Base-by-base conservation (phyloP, 2,888 invertebrate genomes). In the Cryptosula pallasiana region DNA sequence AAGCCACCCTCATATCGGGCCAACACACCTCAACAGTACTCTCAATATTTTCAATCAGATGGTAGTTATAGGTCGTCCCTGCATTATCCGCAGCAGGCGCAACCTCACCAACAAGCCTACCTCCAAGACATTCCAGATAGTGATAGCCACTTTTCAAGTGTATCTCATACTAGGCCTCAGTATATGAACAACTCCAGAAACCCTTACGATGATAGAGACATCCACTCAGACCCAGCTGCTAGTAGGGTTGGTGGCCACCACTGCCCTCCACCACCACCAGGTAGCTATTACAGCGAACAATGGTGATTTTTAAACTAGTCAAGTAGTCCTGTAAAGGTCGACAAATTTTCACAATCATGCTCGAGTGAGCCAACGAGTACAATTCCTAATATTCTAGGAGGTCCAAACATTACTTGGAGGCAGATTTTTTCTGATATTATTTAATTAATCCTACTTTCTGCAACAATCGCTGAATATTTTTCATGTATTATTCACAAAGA, bases 61-160 rank as follows among this genome's bases (percentile, higher is more conserved):
- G 70, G 70, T 13, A 70, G 70, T 23, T 70, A 36, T 54, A 36
- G 55, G 45, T 70, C 70, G 29, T 29, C 55, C 9, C 25, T 70
- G 25, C 70, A 70, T 23, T 45, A 34, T 13, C 70, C 70, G 3
- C 25, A 25, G 5, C n/a, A 25, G 20, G n/a, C 25, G 13, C 20
- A n/a, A 5, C 9, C 2, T 20, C 63, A 20, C 3, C 27, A 32
- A 32, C 23, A 23, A 9, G 29, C 5, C 29, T 70, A 70, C 45
- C 3, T 35, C 5, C n/a, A n/a, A 54, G 70, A 70, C 45, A 25
- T 5, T 36, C 27, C 27, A 20, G 70, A 70, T 23, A 54, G 45
- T 36, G 70, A 70, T 16, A 70, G 70, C 25, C 70, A 70, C 13
- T 70, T 70, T 45, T 70, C 70, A 35, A 70, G 70, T 54, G 70